A percentile compares a stretch with the other conserved stretches of the same genome.
phyloP scores from a whole-genome alignment of 2,797 vertebrate genomes.

The Clarias platycephalus region DNA sequence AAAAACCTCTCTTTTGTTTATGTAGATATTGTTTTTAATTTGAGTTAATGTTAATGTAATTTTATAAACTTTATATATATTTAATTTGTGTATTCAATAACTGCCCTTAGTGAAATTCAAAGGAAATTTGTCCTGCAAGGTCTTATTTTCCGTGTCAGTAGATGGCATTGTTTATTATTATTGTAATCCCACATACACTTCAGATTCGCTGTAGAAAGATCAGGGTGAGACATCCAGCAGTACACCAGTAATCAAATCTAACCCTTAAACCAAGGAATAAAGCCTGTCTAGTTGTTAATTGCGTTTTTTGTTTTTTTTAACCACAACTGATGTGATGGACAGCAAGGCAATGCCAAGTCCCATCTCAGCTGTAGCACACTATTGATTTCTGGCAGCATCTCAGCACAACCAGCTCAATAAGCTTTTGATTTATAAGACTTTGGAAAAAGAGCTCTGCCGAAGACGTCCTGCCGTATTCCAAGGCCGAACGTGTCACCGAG shows the following conservation, averaged over 20 bases:
- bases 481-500: slow-evolving; percentile 33
- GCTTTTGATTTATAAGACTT: slow-evolving; percentile 67
- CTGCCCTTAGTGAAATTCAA: neutral
- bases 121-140: neutral
- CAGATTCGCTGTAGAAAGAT: neutral
- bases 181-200: neutral
- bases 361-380: slow-evolving; percentile 45
- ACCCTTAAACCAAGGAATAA: neutral
- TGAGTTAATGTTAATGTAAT: neutral
- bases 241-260: neutral
- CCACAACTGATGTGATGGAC: slow-evolving; percentile 56
- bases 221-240: neutral
- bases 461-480: slow-evolving; percentile 53
- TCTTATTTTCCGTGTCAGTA: neutral
- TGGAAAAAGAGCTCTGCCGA: slow-evolving; percentile 51
- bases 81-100: neutral
- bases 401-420: slow-evolving; percentile 61
- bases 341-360: slow-evolving; percentile 52
- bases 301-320: slow-evolving; percentile 58
- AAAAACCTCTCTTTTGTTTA: neutral
- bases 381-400: slow-evolving; percentile 64
- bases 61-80: neutral
- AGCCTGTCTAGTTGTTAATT: slow-evolving; percentile 56
- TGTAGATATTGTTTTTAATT: neutral
- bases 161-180: neutral